Evolutionary conservation across 1,140 invertebrate genomes (phyloP), one percentile per base, ranked within the genome.

Genomic region (Alviniconcha marisindica): DNA sequence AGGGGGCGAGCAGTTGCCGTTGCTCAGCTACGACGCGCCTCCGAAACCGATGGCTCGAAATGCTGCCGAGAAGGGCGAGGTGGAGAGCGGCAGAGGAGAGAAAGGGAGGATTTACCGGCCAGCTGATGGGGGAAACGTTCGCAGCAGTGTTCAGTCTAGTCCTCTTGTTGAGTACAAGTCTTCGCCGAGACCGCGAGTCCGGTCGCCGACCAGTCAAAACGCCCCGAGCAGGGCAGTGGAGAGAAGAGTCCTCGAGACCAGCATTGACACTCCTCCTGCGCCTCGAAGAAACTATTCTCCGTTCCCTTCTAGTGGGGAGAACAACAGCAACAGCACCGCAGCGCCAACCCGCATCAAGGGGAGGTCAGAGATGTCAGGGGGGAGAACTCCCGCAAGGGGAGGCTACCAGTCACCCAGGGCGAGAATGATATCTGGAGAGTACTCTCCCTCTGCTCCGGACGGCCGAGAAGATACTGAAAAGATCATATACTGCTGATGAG

Each of bases 401-500:
- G 42, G 40, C 10, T 76, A 76, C 44, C 40, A 31, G 44, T 7
- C 40, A 18, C 38, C 56, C n/a, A 38, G 40, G 42, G 33, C 21
- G 31, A 63, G 78, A 28, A 21, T 80, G 4, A 60, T 66, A n/a
- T 44, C 78, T 28, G 78, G 56, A 44, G 78, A 80, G 77, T 78
- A 78, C 48, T 40, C 77, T 33, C 51, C 77, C 4, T 14, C 51
- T 1, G 77, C 31, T 28, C 38, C 40, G 44, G 54, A 63, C 12
- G 21, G 60, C 40, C 15, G 31, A 80, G 78, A 80, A 21, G 78
- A 80, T 12, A 42, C 56, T 2, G 78, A 80, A 31, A 80, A 44
- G 48, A 80, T 80, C 21, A 80, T 80, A 42, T 80, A 66, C 78
- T 80, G 78, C 56, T 80, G 60, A 80, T 33, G 36, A 7, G 28